Percentiles rank a stretch among this genome's conserved stretches.
Evolutionary conservation across 2,797 vertebrate genomes (phyloP).

Genomic region (Danionella dracula): DNA sequence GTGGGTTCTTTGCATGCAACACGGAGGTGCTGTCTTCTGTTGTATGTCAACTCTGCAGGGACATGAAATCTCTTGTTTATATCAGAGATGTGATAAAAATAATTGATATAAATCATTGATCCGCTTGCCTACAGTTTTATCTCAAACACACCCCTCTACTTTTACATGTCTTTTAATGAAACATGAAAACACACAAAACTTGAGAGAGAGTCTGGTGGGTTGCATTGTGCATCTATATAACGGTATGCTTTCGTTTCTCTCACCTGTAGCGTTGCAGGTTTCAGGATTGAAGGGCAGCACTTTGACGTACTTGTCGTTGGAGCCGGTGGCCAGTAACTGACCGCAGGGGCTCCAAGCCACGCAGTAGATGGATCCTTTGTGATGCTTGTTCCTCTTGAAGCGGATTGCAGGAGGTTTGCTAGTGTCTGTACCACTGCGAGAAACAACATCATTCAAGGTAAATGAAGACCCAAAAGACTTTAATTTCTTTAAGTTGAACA

Average conservation of each 20-base stretch:
- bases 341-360: constrained; percentile 97
- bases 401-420: constrained; percentile 81
- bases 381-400: constrained; percentile 97
- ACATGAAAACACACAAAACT: too few relatives aligned
- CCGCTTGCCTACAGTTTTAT: too few relatives aligned
- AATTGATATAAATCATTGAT: too few relatives aligned
- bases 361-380: constrained; percentile 98
- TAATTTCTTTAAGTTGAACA: neutral
- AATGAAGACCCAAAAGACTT: constrained; percentile 26
- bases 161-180: too few relatives aligned
- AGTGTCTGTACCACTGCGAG: constrained; percentile 67
- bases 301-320: constrained; percentile 97
- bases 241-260: neutral
- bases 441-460: neutral
- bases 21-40: too few relatives aligned
- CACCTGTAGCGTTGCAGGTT: constrained; percentile 95
- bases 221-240: too few relatives aligned
- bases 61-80: too few relatives aligned
- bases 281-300: constrained; percentile 94
- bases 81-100: too few relatives aligned
- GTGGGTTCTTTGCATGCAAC: too few relatives aligned
- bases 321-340: constrained; percentile 91
- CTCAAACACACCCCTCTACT: too few relatives aligned
- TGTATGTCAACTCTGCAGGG: too few relatives aligned
- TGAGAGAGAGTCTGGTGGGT: too few relatives aligned